Evolutionary conservation across 2,113 vertebrate genomes (phyloP), one percentile per base, ranked within the genome.

Genomic region (Empidonax alnorum): DNA sequence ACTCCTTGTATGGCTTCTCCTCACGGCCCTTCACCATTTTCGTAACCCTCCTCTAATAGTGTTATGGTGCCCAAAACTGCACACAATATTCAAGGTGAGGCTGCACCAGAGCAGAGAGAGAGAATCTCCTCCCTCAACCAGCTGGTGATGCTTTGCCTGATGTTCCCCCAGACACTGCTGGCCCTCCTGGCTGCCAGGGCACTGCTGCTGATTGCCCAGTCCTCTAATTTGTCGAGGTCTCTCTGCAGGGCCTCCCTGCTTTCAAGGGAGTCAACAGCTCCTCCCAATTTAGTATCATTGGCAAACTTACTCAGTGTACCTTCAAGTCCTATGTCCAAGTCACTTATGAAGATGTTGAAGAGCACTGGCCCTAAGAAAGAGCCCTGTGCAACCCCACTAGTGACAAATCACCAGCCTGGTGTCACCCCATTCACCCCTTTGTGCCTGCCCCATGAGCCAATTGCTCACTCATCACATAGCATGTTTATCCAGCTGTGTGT

Each of bases 41-140:
- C 0, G 0, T 19, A 33, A 22, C 68, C 27, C 18, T 74, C 22
- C 52, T 87, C 30, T 7, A 39, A 27, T 1, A 27, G 4, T 1
- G 3, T 2, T 5, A 13, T 17, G 4, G 28, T 12, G 20, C 39
- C 28, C 65, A 46, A 5, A 47, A 0, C 25, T 72, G 35, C 9
- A 35, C 56, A 35, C 42, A 65, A 27, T 52, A 10, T 31, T 65
- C 0, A 14, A 73, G 42, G 17, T 73, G 59, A 80, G 42, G 50
- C 76, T 0, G 3, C 67, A 9, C 58, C 85, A 88, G 49, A 0
- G 4, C 31, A 72, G 35, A 58, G 76, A 6, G 0, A 31, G 68
- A 81, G 59, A 73, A 66, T 58, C 37, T 31, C 50, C 50, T 58
- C 50, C 50, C 59, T 37, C 31, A 41, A 31, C 50, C 0, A 0